phyloP scores from a whole-genome alignment of 2,113 vertebrate species.

The Melanerpes formicivorus region DNA sequence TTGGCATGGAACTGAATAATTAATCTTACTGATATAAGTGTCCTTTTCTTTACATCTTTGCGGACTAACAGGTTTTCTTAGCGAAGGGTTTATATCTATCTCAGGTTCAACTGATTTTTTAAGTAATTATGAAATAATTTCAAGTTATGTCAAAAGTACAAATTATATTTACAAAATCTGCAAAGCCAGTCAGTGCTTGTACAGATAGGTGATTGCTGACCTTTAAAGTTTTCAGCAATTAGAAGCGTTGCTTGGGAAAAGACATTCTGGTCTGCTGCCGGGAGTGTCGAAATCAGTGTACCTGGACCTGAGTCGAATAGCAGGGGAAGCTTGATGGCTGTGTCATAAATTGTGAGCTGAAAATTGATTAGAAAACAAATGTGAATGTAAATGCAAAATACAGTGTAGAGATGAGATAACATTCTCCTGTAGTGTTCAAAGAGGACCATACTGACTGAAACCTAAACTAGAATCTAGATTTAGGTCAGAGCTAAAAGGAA shows the following conservation, averaged over 20 bases:
- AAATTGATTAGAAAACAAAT: conserved; percentile 34
- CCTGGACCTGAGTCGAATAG: conserved; percentile 68
- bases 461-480: not conserved
- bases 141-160: not conserved
- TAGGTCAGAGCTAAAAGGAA: not conserved
- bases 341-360: conserved; percentile 75
- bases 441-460: not conserved
- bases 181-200: not conserved
- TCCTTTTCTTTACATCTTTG: not conserved
- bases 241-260: conserved; percentile 36
- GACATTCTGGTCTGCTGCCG: not conserved
- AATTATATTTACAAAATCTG: not conserved
- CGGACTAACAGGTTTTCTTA: not conserved
- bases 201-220: conserved; percentile 37
- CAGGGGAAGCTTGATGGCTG: conserved; percentile 73
- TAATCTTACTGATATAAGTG: not conserved
- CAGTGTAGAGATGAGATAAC: not conserved
- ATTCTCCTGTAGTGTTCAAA: not conserved
- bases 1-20: not conserved
- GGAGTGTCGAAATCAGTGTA: not conserved
- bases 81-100: not conserved
- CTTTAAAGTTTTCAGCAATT: conserved; percentile 58
- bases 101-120: not conserved
- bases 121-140: not conserved
- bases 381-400: not conserved